Evolutionary conservation across 2,888 invertebrate species (phyloP).

Genomic region (Drosophila greeni): DNA sequence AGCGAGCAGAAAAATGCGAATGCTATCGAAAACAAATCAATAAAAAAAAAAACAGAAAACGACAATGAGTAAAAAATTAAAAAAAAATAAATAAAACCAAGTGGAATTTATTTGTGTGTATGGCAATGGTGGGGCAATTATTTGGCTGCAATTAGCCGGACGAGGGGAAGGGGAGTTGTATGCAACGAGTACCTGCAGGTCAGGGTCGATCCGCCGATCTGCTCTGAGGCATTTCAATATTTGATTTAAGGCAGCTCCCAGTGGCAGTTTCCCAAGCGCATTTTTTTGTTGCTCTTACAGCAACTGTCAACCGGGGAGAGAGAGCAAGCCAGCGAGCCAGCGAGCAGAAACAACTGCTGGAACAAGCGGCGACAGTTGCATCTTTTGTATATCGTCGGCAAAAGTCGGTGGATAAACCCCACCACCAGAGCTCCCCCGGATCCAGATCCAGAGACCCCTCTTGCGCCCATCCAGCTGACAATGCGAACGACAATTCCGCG

Average conservation of each 20-base stretch:
- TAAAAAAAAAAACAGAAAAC: conserved; percentile 62
- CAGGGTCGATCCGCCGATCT: conserved; percentile 53
- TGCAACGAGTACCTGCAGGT: conserved; percentile 39
- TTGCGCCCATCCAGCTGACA: conserved; percentile 51
- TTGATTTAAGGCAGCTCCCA: conserved; percentile 66
- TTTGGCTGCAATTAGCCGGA: conserved; percentile 58
- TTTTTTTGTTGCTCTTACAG: conserved; percentile 62
- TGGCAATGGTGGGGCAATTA: conserved; percentile 21
- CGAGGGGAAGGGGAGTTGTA: background rate
- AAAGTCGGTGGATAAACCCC: conserved; percentile 29
- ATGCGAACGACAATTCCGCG: conserved; percentile 74
- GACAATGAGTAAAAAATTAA: conserved; percentile 43
- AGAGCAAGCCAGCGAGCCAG: conserved; percentile 8
- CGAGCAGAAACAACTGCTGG: conserved; percentile 34
- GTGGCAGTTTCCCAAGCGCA: conserved; percentile 70
- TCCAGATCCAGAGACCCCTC: background rate
- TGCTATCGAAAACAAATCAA: conserved; percentile 58
- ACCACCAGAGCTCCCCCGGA: conserved; percentile 8
- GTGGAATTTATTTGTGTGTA: conserved; percentile 59
- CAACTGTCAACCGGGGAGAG: conserved; percentile 33
- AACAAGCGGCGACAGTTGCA: conserved; percentile 67
- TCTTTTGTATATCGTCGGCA: conserved; percentile 68
- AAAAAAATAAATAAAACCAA: conserved; percentile 39
- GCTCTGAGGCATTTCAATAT: conserved; percentile 62
- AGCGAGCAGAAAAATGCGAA: conserved; percentile 49